phyloP scores from a whole-genome alignment of 2,888 invertebrate species.

The Caenorhabditis japonica region DNA sequence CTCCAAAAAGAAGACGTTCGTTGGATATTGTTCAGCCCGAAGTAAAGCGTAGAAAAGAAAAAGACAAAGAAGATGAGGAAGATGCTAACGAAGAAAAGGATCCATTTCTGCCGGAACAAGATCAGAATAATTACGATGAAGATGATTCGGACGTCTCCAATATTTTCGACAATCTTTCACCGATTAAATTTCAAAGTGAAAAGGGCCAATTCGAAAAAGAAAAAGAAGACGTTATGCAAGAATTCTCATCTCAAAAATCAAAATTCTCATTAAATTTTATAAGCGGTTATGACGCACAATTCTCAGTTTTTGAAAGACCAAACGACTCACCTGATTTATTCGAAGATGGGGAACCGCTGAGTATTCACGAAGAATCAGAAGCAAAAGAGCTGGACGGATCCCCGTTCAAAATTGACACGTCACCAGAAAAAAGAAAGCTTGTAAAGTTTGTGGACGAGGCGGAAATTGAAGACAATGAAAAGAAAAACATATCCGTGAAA shows the following conservation, averaged over 20 bases:
- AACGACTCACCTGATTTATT: slow-evolving; percentile 4
- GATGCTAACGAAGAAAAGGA: neutral
- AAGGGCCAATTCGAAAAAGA: neutral
- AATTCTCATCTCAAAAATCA: slow-evolving; percentile 18
- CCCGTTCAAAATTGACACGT: too few relatives aligned
- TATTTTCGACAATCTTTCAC: slow-evolving; percentile 23
- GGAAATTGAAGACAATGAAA: too few relatives aligned
- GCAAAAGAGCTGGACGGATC: slow-evolving; percentile 17
- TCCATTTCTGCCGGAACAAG: slow-evolving; percentile 5
- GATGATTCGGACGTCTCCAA: slow-evolving; percentile 28
- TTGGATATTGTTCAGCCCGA: slow-evolving; percentile 1
- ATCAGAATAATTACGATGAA: too few relatives aligned
- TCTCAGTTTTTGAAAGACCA: slow-evolving; percentile 14
- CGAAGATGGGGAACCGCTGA: slow-evolving; percentile 21
- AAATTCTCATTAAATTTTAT: slow-evolving; percentile 30
- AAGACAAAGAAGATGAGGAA: neutral
- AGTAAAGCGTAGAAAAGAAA: slow-evolving; percentile 27
- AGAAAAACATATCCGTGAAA: neutral
- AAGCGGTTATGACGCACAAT: slow-evolving; percentile 33
- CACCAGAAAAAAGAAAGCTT: slow-evolving; percentile 14
- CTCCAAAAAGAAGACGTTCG: slow-evolving; percentile 26
- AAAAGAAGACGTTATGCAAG: neutral
- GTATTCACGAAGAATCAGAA: slow-evolving; percentile 22
- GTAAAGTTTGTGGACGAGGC: neutral
- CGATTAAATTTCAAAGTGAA: too few relatives aligned